Percentiles rank a stretch among this genome's conserved stretches.
phyloP scores from a whole-genome alignment of 2,888 invertebrate species.

The Aspidiotus destructor region DNA sequence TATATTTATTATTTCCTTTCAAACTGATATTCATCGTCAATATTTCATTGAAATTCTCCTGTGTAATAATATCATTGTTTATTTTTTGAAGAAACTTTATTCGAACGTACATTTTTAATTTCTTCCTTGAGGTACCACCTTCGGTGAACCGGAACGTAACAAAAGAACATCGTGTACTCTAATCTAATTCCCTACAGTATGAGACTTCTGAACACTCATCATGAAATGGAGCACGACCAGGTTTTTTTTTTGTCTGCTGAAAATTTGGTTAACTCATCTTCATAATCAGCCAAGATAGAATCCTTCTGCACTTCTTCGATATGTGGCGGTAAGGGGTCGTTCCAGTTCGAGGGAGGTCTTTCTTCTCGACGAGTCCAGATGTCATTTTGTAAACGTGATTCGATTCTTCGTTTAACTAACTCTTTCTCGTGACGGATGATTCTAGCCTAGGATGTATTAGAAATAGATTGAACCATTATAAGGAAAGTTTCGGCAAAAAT shows the following conservation, averaged over 20 bases:
- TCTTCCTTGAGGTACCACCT: too few species aligned
- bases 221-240: neutral
- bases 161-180: too few species aligned
- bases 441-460: neutral
- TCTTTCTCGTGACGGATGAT: conserved; percentile 7
- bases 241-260: neutral
- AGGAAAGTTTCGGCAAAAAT: neutral
- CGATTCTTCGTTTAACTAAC: neutral
- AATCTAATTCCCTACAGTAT: too few species aligned
- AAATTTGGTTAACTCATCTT: neutral
- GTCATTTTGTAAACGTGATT: conserved; percentile 11
- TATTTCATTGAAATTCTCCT: too few species aligned
- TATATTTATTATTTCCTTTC: neutral
- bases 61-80: neutral
- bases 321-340: neutral
- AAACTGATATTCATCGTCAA: too few species aligned
- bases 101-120: too few species aligned
- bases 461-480: neutral
- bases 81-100: neutral
- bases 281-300: neutral
- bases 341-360: conserved; percentile 20
- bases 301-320: neutral
- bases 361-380: conserved; percentile 11
- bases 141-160: too few species aligned
- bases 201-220: neutral